Conservation (phyloP, 2,797 vertebrate species). For the Bucorvus abyssinicus region DNA sequence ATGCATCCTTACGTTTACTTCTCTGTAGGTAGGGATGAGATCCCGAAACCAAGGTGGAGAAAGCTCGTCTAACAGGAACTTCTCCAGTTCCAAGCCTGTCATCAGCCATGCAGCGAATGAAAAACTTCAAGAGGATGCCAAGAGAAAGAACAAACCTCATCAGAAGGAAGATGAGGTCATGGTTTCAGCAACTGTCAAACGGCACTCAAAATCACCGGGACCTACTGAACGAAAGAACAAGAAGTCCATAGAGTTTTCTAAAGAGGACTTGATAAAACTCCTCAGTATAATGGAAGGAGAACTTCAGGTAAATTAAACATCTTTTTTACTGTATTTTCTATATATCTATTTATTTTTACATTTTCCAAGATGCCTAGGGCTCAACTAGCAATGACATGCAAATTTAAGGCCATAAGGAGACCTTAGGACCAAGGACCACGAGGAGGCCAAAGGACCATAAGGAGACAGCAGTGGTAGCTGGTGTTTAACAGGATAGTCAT, state of each 20-base stretch:
- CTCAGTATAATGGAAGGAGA: slow-evolving; percentile 98
- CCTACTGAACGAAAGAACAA: slow-evolving; percentile 68
- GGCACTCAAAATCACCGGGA: slow-evolving; percentile 74
- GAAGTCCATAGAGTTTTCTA: slow-evolving; percentile 81
- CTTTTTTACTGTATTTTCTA: neutral
- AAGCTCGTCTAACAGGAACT: slow-evolving; percentile 78
- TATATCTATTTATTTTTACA: neutral
- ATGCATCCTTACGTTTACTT: slow-evolving; percentile 16
- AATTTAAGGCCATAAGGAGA: neutral
- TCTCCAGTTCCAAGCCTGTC: slow-evolving; percentile 80
- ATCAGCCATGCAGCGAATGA: slow-evolving; percentile 77
- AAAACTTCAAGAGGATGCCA: slow-evolving; percentile 76
- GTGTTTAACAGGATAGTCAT: neutral
- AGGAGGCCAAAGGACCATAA: neutral
- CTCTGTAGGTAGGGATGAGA: slow-evolving; percentile 86
- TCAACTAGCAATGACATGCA: neutral
- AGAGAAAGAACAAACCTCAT: slow-evolving; percentile 81
- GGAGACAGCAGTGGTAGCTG: neutral
- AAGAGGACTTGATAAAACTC: slow-evolving; percentile 86
- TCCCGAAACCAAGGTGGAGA: slow-evolving; percentile 87
- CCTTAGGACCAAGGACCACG: neutral
- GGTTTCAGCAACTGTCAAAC: slow-evolving; percentile 84
- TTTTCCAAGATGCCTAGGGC: neutral
- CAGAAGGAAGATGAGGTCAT: slow-evolving; percentile 79
- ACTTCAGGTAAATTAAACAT: slow-evolving; percentile 83